These are phyloP conservation scores for Thalassarche chlororhynchos DNA, from an alignment of 2,113 vertebrate genomes.

Conservation along the genomic window DNA sequence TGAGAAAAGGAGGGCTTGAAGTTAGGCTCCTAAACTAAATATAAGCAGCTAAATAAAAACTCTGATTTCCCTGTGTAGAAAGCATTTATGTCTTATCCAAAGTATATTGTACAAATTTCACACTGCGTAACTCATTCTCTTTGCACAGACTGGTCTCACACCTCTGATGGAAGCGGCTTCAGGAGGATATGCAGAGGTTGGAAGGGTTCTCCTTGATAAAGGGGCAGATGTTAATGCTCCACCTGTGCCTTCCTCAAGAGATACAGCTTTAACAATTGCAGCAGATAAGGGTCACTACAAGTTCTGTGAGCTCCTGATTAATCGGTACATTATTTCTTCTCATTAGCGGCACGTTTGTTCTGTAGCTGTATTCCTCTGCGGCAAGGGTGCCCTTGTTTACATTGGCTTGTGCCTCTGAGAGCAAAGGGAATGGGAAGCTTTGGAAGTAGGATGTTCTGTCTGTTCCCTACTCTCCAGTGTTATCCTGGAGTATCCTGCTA, in stretches of 20 bases:
- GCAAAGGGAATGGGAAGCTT: neutral
- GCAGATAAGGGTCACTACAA: conserved; percentile 99
- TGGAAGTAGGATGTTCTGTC: neutral
- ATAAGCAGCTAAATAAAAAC: neutral
- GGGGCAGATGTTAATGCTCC: conserved; percentile 98
- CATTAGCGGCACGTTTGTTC: neutral
- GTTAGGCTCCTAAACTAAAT: neutral
- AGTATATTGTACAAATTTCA: neutral
- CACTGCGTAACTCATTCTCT: neutral
- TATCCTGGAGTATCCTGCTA: neutral
- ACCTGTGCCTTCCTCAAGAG: conserved; percentile 96
- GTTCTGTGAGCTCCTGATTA: conserved; percentile 98
- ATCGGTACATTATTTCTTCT: conserved; percentile 76
- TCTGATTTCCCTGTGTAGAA: neutral
- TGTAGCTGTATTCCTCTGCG: neutral
- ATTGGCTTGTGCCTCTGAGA: neutral
- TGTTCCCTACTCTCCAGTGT: neutral
- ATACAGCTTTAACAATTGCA: conserved; percentile 97
- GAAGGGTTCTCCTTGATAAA: conserved; percentile 97
- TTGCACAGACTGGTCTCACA: conserved; percentile 92
- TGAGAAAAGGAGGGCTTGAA: neutral
- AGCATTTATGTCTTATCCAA: neutral
- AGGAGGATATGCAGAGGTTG: conserved; percentile 97
- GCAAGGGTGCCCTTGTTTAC: neutral
- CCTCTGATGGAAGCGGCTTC: conserved; percentile 98